phyloP scores from a whole-genome alignment of 2,888 invertebrate species.

The Noctua janthina region DNA sequence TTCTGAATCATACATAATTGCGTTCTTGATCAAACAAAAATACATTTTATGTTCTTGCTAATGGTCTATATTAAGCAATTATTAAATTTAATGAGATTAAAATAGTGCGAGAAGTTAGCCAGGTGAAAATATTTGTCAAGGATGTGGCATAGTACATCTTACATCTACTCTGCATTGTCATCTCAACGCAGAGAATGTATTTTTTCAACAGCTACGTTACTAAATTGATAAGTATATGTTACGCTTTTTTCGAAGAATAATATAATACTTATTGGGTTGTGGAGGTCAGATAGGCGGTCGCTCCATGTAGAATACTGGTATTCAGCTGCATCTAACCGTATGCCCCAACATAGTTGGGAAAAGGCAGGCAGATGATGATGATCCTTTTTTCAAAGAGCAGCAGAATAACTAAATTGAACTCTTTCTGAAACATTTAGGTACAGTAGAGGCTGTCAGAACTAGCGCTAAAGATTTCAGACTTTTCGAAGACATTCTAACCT shows the following conservation, averaged over 20 bases:
- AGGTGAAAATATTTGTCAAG: background rate
- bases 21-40: constrained; percentile 13
- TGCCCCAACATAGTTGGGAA: no score
- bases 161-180: no score
- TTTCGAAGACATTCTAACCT: background rate
- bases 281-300: no score
- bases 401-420: background rate
- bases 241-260: no score
- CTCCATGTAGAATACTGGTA: no score
- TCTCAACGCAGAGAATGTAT: no score
- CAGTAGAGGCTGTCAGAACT: background rate
- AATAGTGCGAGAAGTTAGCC: background rate
- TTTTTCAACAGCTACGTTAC: no score
- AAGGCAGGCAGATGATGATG: no score
- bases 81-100: background rate
- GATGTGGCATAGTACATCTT: no score
- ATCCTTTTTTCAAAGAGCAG: background rate
- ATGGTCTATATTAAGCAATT: background rate
- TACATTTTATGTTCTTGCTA: constrained; percentile 1
- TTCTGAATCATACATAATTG: constrained; percentile 17
- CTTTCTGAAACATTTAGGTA: background rate
- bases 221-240: no score
- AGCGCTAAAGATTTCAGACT: background rate
- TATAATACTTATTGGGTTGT: no score
- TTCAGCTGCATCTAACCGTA: no score